Evolutionary conservation across 2,797 vertebrate species (phyloP).

Genomic region (Dicrostonyx torquatus): DNA sequence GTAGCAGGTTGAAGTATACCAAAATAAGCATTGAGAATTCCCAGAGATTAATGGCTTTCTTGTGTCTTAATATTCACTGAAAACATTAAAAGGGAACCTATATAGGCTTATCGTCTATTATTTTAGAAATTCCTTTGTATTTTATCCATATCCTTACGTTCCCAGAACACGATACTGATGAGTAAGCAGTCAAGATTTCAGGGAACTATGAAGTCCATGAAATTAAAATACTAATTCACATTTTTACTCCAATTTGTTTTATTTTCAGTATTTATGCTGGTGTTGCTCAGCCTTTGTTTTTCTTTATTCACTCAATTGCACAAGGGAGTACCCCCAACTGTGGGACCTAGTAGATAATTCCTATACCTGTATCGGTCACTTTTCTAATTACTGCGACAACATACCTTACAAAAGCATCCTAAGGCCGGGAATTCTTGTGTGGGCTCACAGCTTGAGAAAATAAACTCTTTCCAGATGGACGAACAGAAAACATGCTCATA

Average conservation of each 20-base stretch:
- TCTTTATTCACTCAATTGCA: background rate
- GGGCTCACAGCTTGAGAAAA: background rate
- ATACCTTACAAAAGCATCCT: background rate
- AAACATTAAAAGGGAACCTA: background rate
- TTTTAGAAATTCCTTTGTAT: background rate
- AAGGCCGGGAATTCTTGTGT: background rate
- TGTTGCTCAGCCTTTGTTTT: slow-evolving; percentile 11
- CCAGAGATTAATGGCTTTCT: background rate
- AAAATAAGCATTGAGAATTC: background rate
- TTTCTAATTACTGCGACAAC: background rate
- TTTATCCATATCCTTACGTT: background rate
- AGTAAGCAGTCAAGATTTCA: background rate
- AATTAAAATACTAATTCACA: background rate
- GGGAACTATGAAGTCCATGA: background rate
- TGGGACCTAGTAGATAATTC: background rate
- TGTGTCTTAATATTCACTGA: background rate
- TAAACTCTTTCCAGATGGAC: background rate
- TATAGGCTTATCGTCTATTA: background rate
- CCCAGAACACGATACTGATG: background rate
- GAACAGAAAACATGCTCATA: background rate
- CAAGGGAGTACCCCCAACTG: background rate
- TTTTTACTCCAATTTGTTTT: background rate
- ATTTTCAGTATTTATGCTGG: background rate
- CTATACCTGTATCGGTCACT: background rate
- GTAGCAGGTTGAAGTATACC: background rate